Base-by-base conservation (phyloP, 35 echinoderm and acorn worm species). In the Acanthaster planci region DNA sequence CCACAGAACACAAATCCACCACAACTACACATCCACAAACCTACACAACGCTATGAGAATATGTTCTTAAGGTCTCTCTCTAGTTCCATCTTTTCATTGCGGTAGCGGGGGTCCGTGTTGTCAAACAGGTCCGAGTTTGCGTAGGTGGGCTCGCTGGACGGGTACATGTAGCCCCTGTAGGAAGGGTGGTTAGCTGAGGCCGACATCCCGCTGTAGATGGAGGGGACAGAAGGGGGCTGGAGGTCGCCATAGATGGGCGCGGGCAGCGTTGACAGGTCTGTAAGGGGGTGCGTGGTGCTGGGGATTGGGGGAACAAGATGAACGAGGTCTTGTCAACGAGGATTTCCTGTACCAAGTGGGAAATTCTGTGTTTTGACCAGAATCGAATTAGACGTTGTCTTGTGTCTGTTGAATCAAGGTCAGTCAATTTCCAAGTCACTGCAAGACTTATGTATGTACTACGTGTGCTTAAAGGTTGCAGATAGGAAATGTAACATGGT, bases 11-110 rank as follows among this genome's bases (percentile, higher is more conserved):
- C 42, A 47, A 47, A 4, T 12, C 42, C 42, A 47, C 4, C 4
- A 12, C 42, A 47, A 47, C 42, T 47, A 12, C 42, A 47, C 42
- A 47, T 21, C 64, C 64, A 72, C 64, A 72, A 72, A 72, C 64
- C 64, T 72, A 72, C 12, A 47, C 4, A 47, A 47, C 1, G 29
- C 30, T 72, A 72, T 29, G 64, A 35, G 34, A 72, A 72, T 7
- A 72, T 72, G 10, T 26, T 34, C 26, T 72, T 72, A 6, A 72
- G 64, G 34, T 72, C 64, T 72, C 64, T 30, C 30, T 72, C 64
- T 10, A 72, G 64, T 21, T 21, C 64, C 29, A 34, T 34, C 34
- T 72, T 72, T 34, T 72, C 64, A 12, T 72, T 21, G 26, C 64
- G 23, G 64, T 36, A 72, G 34, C 18, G 4, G 34, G 7, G 64